Percentiles rank a stretch among this genome's conserved stretches.
Conservation (phyloP, 2,113 vertebrate genomes). For the Proterorhinus semilunaris region DNA sequence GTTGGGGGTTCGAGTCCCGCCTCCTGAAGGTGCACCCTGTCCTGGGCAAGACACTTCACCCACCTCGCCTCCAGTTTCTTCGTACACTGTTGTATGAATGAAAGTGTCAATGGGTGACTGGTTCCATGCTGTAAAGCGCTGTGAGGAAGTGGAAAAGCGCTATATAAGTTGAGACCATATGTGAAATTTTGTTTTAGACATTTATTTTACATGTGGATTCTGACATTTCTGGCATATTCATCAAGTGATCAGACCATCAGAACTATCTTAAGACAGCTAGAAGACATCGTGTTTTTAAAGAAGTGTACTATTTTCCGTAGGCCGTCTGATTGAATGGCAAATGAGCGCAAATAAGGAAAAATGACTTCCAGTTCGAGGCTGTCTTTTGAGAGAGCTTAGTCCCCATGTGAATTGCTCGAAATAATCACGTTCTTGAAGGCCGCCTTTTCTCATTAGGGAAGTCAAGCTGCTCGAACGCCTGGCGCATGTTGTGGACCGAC, state of each 20-base stretch:
- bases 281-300: not conserved
- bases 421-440: slow-evolving; percentile 20
- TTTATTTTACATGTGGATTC: too few relatives aligned
- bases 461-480: slow-evolving; percentile 4
- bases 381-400: slow-evolving; percentile 3
- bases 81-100: too few relatives aligned
- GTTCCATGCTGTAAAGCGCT: too few relatives aligned
- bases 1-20: too few relatives aligned
- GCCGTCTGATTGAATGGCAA: not conserved
- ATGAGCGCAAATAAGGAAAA: not conserved
- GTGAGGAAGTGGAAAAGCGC: too few relatives aligned
- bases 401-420: not conserved
- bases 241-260: not conserved
- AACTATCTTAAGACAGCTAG: not conserved
- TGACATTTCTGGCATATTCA: not conserved
- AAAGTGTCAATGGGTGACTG: too few relatives aligned
- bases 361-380: not conserved
- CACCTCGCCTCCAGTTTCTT: too few relatives aligned
- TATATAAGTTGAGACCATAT: too few relatives aligned
- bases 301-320: too few relatives aligned
- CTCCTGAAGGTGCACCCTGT: too few relatives aligned
- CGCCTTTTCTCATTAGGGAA: slow-evolving; percentile 5
- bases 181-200: too few relatives aligned
- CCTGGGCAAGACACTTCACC: too few relatives aligned
- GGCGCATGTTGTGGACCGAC: slow-evolving; percentile 20